These are phyloP conservation scores for Myotis vivesi DNA, from an alignment of 2,797 vertebrate genomes.

Conservation along the genomic window DNA sequence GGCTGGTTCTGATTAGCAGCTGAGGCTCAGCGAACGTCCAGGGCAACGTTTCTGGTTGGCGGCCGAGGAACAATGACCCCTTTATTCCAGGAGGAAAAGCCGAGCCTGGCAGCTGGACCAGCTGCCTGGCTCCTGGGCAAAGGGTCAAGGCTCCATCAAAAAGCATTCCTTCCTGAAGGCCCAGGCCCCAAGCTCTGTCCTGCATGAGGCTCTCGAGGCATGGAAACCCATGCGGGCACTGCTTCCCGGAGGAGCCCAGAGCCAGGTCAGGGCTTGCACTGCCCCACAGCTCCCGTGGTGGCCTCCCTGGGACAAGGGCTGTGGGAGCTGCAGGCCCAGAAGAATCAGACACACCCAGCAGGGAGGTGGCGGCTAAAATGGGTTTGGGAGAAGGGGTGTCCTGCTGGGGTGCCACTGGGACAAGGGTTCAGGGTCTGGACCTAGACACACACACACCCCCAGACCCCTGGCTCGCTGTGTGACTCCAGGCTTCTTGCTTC, in stretches of 20 bases:
- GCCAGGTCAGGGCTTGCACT: not conserved
- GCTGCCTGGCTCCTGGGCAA: not conserved
- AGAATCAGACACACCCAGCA: fast-evolving
- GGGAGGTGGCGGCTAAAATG: fast-evolving
- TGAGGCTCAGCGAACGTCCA: not conserved
- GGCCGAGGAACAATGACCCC: constrained; percentile 20
- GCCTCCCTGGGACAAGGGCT: no score
- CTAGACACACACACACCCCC: fast-evolving
- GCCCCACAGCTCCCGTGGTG: fast-evolving
- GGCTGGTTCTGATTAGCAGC: constrained; percentile 59
- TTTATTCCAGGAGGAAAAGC: not conserved
- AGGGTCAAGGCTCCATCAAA: constrained; percentile 54
- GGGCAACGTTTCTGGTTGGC: not conserved
- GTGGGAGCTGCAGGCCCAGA: fast-evolving
- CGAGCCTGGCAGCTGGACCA: not conserved
- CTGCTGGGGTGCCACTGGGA: fast-evolving
- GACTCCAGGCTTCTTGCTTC: not conserved
- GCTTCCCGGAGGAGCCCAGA: not conserved
- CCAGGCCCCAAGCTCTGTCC: not conserved
- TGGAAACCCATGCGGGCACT: not conserved
- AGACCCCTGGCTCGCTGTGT: not conserved
- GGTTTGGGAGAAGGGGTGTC: fast-evolving
- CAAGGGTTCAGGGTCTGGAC: not conserved
- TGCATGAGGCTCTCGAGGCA: not conserved
- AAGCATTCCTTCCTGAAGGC: not conserved